Evolutionary conservation across 2,797 vertebrate genomes (phyloP).

Genomic region (Brachyalestes nurse): DNA sequence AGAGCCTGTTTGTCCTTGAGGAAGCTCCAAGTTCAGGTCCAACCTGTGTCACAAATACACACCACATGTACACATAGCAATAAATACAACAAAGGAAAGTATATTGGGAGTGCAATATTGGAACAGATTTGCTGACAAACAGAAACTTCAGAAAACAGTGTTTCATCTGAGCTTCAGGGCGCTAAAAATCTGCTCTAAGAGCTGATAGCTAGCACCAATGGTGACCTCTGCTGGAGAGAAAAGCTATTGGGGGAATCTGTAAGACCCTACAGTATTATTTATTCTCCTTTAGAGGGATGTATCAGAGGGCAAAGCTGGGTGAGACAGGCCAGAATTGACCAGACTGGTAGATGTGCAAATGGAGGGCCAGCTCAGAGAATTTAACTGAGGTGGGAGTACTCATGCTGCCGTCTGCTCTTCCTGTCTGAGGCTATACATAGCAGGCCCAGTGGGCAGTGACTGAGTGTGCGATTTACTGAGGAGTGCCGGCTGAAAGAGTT

Average conservation of each 20-base stretch:
- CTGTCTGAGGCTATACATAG: constrained; percentile 29
- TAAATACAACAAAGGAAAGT: neutral
- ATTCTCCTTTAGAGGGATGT: neutral
- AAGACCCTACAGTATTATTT: neutral
- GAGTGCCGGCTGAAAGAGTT: neutral
- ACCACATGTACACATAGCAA: neutral
- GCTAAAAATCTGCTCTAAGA: neutral
- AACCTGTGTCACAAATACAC: constrained; percentile 70
- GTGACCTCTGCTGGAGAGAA: constrained; percentile 12
- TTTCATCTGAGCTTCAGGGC: neutral
- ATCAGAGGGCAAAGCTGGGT: neutral
- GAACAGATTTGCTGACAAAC: neutral
- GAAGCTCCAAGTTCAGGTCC: constrained; percentile 97
- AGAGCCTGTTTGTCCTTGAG: constrained; percentile 92
- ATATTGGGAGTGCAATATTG: neutral
- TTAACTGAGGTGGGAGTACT: constrained; percentile 8
- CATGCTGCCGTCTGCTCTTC: constrained; percentile 5
- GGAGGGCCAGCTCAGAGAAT: neutral
- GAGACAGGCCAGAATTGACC: neutral
- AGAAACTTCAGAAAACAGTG: neutral
- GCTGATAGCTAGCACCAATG: neutral
- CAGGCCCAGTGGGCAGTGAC: constrained; percentile 1
- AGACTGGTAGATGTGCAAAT: constrained; percentile 9
- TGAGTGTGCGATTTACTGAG: neutral
- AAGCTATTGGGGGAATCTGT: neutral